Evolutionary conservation across 2,888 invertebrate genomes (phyloP), one percentile per base, ranked within the genome.

Genomic region (Coremacera marginata): DNA sequence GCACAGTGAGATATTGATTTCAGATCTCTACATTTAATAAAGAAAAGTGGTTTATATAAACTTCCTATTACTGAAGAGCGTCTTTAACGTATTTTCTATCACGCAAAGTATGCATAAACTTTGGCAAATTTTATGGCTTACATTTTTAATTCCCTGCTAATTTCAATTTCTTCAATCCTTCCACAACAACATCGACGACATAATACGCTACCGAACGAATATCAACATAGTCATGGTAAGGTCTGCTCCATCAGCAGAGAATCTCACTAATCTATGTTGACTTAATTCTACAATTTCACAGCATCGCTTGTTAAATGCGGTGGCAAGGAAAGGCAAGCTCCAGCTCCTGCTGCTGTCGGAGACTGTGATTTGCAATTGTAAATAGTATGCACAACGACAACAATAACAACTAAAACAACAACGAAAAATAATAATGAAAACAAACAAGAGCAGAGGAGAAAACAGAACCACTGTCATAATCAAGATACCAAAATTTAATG

Each of bases 391-490:
- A 51, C 34, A 67, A 37, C 37, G 22, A 19, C 22, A 67, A 51
- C 31, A 68, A 68, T 31, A 71, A 34, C 57, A 57, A 25, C 19
- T 34, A 22, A 1, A 52, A 11, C 16, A 49, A 22, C 2, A 68
- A 49, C 19, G 16, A 68, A 44, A 49, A 44, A 51, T 27, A 44
- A 70, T 22, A 19, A 31, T 49, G 27, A 68, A 22, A 11, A 49
- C 22, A 49, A 14, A 60, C 76, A 44, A 72, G 25, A 62, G 14
- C 22, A 72, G 25, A 14, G 37, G 11, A 52, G 25, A 31, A 65
- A 60, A 55, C 16, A 9, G 27, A 75, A 75, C 14, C 51, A 27
- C 34, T 49, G 55, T 44, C 77, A 77, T 68, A 70, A 77, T 60
- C 31, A 62, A 52, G 52, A 19, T 27, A 25, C 27, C 51, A 70